Evolutionary conservation across 2,113 vertebrate genomes (phyloP).

Genomic region (Argyrosomus japonicus): DNA sequence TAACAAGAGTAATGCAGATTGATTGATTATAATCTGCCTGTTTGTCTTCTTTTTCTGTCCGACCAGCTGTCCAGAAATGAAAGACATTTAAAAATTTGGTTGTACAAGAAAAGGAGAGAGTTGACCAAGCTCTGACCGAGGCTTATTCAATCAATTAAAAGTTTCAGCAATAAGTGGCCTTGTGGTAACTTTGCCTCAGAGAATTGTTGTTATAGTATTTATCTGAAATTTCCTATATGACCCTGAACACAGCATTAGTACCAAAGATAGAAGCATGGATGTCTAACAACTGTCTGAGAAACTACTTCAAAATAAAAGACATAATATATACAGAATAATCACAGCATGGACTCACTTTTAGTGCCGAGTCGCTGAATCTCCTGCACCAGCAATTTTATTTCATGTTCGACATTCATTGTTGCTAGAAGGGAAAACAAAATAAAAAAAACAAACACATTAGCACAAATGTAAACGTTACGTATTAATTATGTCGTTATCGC

Average conservation of each 20-base stretch:
- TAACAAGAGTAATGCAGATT: background rate
- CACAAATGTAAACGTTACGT: background rate
- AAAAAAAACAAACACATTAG: background rate
- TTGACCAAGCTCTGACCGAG: too few relatives aligned
- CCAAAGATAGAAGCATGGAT: background rate
- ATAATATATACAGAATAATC: slow-evolving; percentile 9
- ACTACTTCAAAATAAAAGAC: background rate
- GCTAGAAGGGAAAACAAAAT: slow-evolving; percentile 49
- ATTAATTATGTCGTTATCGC: too few relatives aligned
- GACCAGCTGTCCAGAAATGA: background rate
- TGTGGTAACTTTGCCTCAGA: background rate
- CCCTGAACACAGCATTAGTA: background rate
- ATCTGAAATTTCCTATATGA: background rate
- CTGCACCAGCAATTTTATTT: slow-evolving; percentile 89
- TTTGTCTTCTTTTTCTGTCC: background rate
- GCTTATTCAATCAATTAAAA: background rate
- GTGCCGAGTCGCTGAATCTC: slow-evolving; percentile 94
- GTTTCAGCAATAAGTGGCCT: background rate
- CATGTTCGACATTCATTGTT: slow-evolving; percentile 92
- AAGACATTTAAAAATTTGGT: too few relatives aligned
- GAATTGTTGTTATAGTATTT: background rate
- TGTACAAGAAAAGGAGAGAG: too few relatives aligned
- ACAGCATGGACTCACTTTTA: slow-evolving; percentile 86
- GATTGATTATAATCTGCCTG: background rate
- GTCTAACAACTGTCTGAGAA: background rate